Percentiles rank a stretch among this genome's conserved stretches.
These are phyloP conservation scores for Shargacucullia verbasci DNA, from an alignment of 2,888 invertebrate species.

Conservation along the genomic window DNA sequence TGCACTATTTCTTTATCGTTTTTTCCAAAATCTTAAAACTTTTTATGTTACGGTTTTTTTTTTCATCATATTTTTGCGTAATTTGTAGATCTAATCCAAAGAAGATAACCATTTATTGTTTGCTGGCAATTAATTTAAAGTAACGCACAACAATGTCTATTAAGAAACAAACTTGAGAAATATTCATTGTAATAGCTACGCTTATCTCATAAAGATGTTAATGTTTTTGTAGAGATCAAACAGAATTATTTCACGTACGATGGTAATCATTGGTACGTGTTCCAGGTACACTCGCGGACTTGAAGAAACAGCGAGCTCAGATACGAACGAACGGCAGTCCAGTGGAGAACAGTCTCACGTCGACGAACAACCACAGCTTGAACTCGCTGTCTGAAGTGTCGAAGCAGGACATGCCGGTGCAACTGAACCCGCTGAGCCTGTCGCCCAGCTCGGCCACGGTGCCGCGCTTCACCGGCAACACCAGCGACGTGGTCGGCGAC, in stretches of 20 bases:
- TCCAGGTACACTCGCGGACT: constrained; percentile 95
- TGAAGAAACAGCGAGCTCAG: constrained; percentile 97
- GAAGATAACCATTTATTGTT: constrained; percentile 61
- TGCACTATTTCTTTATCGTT: constrained; percentile 45
- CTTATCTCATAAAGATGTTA: constrained; percentile 51
- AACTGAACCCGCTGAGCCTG: constrained; percentile 80
- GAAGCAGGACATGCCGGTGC: constrained; percentile 82
- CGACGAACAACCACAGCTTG: constrained; percentile 82
- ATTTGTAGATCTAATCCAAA: constrained; percentile 46
- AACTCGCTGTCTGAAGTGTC: constrained; percentile 82
- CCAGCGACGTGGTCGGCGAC: constrained; percentile 94
- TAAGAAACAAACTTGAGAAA: constrained; percentile 59
- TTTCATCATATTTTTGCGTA: constrained; percentile 27
- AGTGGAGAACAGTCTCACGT: constrained; percentile 80
- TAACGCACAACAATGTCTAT: constrained; percentile 60
- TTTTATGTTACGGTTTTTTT: constrained; percentile 41
- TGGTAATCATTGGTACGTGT: constrained; percentile 53
- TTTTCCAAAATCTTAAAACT: constrained; percentile 24
- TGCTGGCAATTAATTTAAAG: constrained; percentile 66
- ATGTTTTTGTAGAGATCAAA: constrained; percentile 24
- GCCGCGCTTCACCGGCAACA: constrained; percentile 92
- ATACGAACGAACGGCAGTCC: constrained; percentile 91
- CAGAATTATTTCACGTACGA: constrained; percentile 1
- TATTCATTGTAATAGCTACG: constrained; percentile 48
- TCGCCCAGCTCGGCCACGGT: constrained; percentile 81